Evolutionary conservation across 2,797 vertebrate genomes (phyloP).

Genomic region (Rallus crepitans): DNA sequence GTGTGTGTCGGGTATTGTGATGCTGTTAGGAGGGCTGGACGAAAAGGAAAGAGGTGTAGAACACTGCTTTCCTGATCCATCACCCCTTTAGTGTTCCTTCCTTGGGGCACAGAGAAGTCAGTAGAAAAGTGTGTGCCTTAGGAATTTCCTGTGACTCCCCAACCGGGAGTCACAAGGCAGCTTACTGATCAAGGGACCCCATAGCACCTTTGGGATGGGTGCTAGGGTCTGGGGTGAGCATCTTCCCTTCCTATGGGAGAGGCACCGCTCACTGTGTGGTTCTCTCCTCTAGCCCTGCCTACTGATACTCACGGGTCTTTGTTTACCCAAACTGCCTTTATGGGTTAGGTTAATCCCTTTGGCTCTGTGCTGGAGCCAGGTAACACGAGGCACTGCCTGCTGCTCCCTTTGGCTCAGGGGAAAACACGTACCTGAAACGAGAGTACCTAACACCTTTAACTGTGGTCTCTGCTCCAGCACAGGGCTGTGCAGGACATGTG

Average conservation of each 20-base stretch:
- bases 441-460: neutral
- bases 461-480: neutral
- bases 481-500: neutral
- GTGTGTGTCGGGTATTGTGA: neutral
- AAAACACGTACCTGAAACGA: neutral
- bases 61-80: neutral
- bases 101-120: neutral
- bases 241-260: constrained; percentile 17
- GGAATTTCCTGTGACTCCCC: constrained; percentile 44
- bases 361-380: neutral
- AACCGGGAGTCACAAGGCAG: neutral
- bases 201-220: neutral
- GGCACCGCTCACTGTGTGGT: neutral
- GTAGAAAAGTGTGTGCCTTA: constrained; percentile 7
- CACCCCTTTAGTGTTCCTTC: neutral
- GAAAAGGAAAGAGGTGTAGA: neutral
- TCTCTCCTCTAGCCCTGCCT: neutral
- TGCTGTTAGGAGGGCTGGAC: neutral
- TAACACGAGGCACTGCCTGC: neutral
- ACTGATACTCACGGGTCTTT: neutral
- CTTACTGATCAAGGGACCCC: neutral
- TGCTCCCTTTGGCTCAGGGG: neutral
- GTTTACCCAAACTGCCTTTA: neutral
- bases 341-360: neutral
- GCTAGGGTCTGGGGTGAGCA: neutral